Evolutionary conservation across 1,140 invertebrate species (phyloP).

Genomic region (Conus ventricosus): DNA sequence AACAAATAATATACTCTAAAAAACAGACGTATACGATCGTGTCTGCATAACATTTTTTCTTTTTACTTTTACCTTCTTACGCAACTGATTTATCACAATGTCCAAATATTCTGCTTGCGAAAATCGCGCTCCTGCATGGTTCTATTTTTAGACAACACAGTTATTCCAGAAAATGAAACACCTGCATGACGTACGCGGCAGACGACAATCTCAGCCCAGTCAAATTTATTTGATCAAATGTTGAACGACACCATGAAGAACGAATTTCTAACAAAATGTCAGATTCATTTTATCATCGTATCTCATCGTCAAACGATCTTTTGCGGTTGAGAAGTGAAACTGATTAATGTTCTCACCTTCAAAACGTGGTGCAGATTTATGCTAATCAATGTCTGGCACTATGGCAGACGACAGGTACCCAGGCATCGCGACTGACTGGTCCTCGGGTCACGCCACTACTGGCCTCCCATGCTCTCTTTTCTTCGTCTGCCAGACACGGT

Average conservation of each 20-base stretch:
- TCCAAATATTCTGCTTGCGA: not conserved
- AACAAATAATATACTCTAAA: no score
- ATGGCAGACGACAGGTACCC: constrained; percentile 35
- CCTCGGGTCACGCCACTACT: not conserved
- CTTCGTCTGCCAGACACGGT: not conserved
- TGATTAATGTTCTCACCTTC: constrained; percentile 24
- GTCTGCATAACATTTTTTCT: no score
- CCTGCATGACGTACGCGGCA: constrained; percentile 5
- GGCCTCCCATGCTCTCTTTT: not conserved
- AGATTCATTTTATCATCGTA: not conserved
- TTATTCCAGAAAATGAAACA: constrained; percentile 7
- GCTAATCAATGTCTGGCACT: constrained; percentile 36
- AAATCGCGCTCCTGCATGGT: not conserved
- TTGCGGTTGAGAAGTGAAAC: not conserved
- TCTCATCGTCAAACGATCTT: not conserved
- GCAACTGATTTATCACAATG: not conserved
- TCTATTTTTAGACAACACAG: constrained; percentile 1
- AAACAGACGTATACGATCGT: no score
- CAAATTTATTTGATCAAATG: not conserved
- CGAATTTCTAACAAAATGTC: not conserved
- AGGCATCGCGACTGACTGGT: not conserved
- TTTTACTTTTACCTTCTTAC: no score
- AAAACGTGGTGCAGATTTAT: constrained; percentile 31
- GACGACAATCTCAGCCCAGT: not conserved
- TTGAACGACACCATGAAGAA: not conserved